A percentile compares a stretch with the other conserved stretches of the same genome.
Conservation (phyloP, 2,113 vertebrate genomes). For the Notarius quadriscutis region DNA sequence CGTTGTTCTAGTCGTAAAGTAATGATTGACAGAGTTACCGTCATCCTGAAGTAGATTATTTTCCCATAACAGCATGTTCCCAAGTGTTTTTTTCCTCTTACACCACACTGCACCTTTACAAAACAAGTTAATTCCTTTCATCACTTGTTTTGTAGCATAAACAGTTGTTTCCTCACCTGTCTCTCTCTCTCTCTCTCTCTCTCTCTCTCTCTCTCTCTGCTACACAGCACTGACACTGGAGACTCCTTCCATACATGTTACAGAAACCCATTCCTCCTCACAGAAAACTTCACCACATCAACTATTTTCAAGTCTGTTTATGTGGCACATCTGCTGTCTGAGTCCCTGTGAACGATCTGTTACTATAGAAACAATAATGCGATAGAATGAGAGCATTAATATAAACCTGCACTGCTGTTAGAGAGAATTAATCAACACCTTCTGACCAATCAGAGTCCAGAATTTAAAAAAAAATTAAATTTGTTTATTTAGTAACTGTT, state of each 20-base stretch:
- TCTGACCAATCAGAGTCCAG: no score
- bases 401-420: no score
- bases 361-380: no score
- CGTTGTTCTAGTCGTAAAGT: no score
- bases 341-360: no score
- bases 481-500: background rate
- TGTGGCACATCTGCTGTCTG: no score
- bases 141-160: background rate
- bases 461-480: no score
- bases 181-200: background rate
- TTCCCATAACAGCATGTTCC: background rate
- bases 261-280: background rate
- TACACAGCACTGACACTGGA: background rate
- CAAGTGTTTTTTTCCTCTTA: background rate
- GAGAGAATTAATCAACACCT: no score
- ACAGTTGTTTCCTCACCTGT: background rate
- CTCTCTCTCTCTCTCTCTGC: background rate
- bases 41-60: background rate
- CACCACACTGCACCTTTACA: background rate
- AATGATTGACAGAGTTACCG: no score
- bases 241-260: background rate
- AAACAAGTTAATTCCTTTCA: background rate
- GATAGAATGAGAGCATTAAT: no score
- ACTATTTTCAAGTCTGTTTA: background rate
- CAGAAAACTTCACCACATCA: background rate